phyloP scores from a whole-genome alignment of 2,113 vertebrate genomes.

The Polypterus bichir region DNA sequence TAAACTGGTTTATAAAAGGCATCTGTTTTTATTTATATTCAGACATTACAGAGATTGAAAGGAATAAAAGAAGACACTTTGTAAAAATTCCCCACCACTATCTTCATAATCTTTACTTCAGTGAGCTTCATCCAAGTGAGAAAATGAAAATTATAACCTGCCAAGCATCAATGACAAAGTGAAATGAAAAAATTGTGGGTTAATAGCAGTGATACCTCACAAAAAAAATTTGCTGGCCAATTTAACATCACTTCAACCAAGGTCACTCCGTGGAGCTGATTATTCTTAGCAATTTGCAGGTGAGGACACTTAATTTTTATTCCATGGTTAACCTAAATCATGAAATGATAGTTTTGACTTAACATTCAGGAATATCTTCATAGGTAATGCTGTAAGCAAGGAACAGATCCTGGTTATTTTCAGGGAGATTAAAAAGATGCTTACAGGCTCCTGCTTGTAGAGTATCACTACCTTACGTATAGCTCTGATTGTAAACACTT shows the following conservation, averaged over 20 bases:
- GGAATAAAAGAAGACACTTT: conserved; percentile 34
- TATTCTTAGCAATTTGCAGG: conserved; percentile 51
- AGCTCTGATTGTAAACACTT: no score
- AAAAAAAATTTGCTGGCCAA: conserved; percentile 58
- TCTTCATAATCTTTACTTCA: conserved; percentile 74
- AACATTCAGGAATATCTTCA: conserved; percentile 34
- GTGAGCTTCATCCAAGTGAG: conserved; percentile 60
- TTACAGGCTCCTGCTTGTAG: no score
- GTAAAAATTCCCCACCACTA: conserved; percentile 50
- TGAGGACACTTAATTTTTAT: conserved; percentile 33
- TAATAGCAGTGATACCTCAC: conserved; percentile 61
- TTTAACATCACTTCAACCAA: conserved; percentile 67
- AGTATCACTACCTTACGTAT: no score
- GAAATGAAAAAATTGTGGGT: conserved; percentile 72
- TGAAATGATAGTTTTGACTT: conserved; percentile 26
- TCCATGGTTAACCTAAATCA: conserved; percentile 28
- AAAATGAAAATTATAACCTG: conserved; percentile 81
- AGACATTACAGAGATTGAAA: conserved; percentile 39
- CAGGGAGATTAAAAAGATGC: not conserved
- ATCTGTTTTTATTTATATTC: conserved; percentile 43
- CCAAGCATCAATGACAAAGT: conserved; percentile 68
- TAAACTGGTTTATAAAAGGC: conserved; percentile 34
- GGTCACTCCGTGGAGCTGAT: conserved; percentile 58
- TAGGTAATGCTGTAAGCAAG: conserved; percentile 24
- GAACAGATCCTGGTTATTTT: conserved; percentile 26